Conservation (phyloP, 2,888 invertebrate genomes). For the Tortricodes alternella region DNA sequence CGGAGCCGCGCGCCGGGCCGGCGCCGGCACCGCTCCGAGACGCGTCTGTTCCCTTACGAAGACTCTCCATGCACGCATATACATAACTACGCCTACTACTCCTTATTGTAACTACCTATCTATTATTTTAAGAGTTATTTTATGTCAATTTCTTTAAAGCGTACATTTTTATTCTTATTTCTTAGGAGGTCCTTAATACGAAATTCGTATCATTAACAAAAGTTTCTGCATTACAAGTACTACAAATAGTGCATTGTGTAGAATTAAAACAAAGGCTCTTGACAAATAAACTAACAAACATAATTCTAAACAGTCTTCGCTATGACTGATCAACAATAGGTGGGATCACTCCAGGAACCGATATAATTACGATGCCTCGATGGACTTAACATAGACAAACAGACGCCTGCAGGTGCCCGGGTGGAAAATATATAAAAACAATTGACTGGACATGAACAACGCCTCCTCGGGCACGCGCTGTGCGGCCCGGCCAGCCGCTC, state of each 20-base stretch:
- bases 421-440: slow-evolving; percentile 32
- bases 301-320: slow-evolving; percentile 77
- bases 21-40: slow-evolving; percentile 10
- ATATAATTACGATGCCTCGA: slow-evolving; percentile 39
- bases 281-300: slow-evolving; percentile 71
- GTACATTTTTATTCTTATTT: slow-evolving; percentile 81
- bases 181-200: slow-evolving; percentile 74
- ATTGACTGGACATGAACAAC: slow-evolving; percentile 22
- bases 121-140: slow-evolving; percentile 71
- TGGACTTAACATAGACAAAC: slow-evolving; percentile 26
- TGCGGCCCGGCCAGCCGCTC: background rate
- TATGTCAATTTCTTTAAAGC: slow-evolving; percentile 81
- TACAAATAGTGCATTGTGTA: slow-evolving; percentile 63
- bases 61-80: slow-evolving; percentile 64
- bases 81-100: slow-evolving; percentile 62
- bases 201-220: slow-evolving; percentile 59
- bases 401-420: slow-evolving; percentile 3
- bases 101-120: slow-evolving; percentile 77
- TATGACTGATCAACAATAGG: slow-evolving; percentile 77
- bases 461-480: background rate
- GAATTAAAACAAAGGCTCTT: slow-evolving; percentile 54
- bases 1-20: background rate
- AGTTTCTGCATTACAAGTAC: slow-evolving; percentile 53
- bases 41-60: slow-evolving; percentile 32
- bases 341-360: slow-evolving; percentile 72